phyloP scores from a whole-genome alignment of 2,888 invertebrate species.

The Drosophila greeni region DNA sequence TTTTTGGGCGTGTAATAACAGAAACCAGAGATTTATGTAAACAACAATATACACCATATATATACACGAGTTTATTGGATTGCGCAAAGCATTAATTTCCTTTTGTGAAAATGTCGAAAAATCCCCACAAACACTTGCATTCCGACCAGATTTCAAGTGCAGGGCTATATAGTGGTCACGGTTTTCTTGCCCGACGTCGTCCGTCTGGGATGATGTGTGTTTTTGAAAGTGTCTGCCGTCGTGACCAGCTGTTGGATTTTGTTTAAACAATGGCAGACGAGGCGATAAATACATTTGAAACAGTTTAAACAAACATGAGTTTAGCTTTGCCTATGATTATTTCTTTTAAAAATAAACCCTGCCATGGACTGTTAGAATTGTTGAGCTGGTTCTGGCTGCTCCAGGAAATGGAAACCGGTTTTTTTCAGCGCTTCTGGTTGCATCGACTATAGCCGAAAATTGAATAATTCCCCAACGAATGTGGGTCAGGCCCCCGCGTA shows the following conservation, averaged over 20 bases:
- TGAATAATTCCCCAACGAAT: slow-evolving; percentile 55
- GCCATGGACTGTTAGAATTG: slow-evolving; percentile 17
- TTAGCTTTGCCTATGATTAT: slow-evolving; percentile 25
- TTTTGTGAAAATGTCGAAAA: slow-evolving; percentile 22
- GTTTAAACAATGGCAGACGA: slow-evolving; percentile 44
- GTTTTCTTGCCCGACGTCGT: slow-evolving; percentile 18
- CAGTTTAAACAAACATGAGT: slow-evolving; percentile 16
- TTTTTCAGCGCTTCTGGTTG: slow-evolving; percentile 10
- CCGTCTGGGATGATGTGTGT: slow-evolving; percentile 9
- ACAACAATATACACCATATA: slow-evolving; percentile 4
- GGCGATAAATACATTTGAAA: slow-evolving; percentile 30
- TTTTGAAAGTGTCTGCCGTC: slow-evolving; percentile 30
- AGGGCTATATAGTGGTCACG: slow-evolving; percentile 46
- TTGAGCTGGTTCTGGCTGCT: slow-evolving; percentile 10
- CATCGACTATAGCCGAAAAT: slow-evolving; percentile 47
- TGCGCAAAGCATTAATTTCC: slow-evolving; percentile 49
- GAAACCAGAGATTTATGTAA: slow-evolving; percentile 21
- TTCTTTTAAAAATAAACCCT: slow-evolving; percentile 41
- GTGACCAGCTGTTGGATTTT: slow-evolving; percentile 30
- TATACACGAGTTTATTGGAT: slow-evolving; percentile 31
- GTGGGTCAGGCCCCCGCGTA: slow-evolving; percentile 55
- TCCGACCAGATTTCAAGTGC: slow-evolving; percentile 58
- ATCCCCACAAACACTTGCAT: slow-evolving; percentile 28
- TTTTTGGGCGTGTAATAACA: slow-evolving; percentile 35
- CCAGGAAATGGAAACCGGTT: slow-evolving; percentile 50